phyloP scores from a whole-genome alignment of 1,140 invertebrate genomes.

The Zophobas morio region DNA sequence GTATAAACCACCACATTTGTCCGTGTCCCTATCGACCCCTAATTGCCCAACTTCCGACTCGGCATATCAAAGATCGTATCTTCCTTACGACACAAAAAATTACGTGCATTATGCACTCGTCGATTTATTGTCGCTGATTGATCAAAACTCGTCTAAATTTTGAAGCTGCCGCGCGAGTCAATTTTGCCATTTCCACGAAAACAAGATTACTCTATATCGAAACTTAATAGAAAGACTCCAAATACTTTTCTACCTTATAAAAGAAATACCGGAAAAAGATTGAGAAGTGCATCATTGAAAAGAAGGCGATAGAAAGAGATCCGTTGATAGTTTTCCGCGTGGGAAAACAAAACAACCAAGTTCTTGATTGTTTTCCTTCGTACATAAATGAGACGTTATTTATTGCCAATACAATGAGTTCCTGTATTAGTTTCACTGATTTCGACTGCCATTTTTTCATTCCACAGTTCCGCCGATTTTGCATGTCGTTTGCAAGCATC shows the following conservation, averaged over 20 bases:
- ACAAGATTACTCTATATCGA: background rate
- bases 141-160: no score
- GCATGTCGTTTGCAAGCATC: background rate
- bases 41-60: background rate
- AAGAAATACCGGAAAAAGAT: constrained; percentile 39
- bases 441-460: background rate
- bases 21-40: background rate
- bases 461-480: background rate
- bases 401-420: constrained; percentile 28
- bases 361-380: constrained; percentile 42
- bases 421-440: constrained; percentile 7
- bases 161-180: no score
- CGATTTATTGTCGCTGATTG: no score
- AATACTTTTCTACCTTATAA: constrained; percentile 28
- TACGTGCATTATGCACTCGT: no score
- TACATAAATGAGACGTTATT: constrained; percentile 45
- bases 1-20: constrained; percentile 9
- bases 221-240: constrained; percentile 29
- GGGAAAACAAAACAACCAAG: constrained; percentile 46
- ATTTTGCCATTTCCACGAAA: background rate
- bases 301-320: constrained; percentile 33
- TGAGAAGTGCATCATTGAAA: constrained; percentile 43
- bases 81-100: no score
- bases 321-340: constrained; percentile 48
- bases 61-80: background rate